Percentiles rank a stretch among this genome's conserved stretches.
Conservation (phyloP, 64 coral and sea anemone genomes). For the Stichodactyla helianthus region DNA sequence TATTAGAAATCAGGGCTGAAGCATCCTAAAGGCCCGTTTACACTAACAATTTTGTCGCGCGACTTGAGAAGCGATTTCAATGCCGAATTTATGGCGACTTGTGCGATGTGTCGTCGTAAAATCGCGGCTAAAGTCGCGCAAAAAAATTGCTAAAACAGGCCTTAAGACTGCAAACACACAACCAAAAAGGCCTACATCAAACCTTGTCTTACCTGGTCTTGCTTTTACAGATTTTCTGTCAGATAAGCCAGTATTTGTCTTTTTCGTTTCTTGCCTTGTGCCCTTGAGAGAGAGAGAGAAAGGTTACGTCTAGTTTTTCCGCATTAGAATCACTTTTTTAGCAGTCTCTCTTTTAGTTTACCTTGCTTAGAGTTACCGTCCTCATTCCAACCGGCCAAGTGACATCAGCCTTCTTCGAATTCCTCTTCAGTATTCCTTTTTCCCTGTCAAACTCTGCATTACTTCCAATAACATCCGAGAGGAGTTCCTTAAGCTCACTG, state of each 20-base stretch:
- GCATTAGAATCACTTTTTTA: not conserved
- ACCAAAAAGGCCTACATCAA: not conserved
- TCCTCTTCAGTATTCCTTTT: not conserved
- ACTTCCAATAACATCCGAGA: slow-evolving; percentile 33
- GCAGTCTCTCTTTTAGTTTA: not conserved
- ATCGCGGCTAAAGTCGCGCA: no score
- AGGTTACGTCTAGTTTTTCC: not conserved
- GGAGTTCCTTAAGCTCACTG: slow-evolving; percentile 45
- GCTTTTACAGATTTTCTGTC: not conserved
- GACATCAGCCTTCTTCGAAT: not conserved
- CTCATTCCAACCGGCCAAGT: not conserved
- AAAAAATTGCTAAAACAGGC: no score
- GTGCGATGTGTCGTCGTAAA: no score
- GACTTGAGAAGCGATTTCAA: no score
- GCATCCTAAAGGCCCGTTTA: no score
- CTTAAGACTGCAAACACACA: not conserved
- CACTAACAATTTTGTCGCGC: no score
- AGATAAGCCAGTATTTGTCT: not conserved
- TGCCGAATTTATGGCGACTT: no score
- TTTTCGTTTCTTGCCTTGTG: not conserved
- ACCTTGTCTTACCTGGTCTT: not conserved
- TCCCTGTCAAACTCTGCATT: not conserved
- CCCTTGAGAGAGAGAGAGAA: not conserved
- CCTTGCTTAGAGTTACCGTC: not conserved
- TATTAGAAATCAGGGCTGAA: no score